Conservation (phyloP, 2,113 vertebrate species). For the Puma concolor region DNA sequence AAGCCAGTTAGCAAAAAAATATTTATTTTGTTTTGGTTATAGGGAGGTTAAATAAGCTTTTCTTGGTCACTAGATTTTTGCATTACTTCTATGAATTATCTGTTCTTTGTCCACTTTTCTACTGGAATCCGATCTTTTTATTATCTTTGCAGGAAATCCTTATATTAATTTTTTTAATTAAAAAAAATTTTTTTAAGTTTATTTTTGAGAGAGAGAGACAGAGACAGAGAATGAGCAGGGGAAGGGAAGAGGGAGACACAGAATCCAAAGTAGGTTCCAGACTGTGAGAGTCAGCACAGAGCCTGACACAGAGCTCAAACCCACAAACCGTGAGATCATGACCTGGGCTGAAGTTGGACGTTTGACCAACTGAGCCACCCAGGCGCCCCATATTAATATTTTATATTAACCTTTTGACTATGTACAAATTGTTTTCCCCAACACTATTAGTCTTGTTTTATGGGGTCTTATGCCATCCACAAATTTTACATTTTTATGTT, state of each 20-base stretch:
- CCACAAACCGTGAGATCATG: too few relatives aligned
- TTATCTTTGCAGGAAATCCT: slow-evolving; percentile 3
- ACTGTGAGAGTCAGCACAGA: too few relatives aligned
- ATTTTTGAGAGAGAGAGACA: too few relatives aligned
- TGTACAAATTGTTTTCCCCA: slow-evolving; percentile 7
- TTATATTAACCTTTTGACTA: slow-evolving; percentile 34
- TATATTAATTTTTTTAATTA: slow-evolving; percentile 30
- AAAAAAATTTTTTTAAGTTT: too few relatives aligned
- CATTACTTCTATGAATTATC: slow-evolving; percentile 39
- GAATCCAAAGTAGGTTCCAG: too few relatives aligned
- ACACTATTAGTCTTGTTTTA: slow-evolving; percentile 26
- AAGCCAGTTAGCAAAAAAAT: slow-evolving; percentile 17
- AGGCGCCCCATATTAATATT: not conserved
- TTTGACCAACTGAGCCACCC: too few relatives aligned
- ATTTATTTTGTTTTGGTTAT: slow-evolving; percentile 12
- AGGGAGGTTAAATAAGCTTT: not conserved
- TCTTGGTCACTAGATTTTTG: not conserved
- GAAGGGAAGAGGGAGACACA: too few relatives aligned
- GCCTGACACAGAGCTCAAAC: too few relatives aligned
- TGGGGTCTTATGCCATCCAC: not conserved
- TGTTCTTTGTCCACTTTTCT: slow-evolving; percentile 23
- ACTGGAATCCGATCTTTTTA: not conserved
- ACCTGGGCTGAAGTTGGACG: too few relatives aligned
- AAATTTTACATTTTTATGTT: slow-evolving; percentile 56
- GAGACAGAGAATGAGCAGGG: too few relatives aligned